Evolutionary conservation across 2,113 vertebrate species (phyloP).

Genomic region (Tragulus kanchil): DNA sequence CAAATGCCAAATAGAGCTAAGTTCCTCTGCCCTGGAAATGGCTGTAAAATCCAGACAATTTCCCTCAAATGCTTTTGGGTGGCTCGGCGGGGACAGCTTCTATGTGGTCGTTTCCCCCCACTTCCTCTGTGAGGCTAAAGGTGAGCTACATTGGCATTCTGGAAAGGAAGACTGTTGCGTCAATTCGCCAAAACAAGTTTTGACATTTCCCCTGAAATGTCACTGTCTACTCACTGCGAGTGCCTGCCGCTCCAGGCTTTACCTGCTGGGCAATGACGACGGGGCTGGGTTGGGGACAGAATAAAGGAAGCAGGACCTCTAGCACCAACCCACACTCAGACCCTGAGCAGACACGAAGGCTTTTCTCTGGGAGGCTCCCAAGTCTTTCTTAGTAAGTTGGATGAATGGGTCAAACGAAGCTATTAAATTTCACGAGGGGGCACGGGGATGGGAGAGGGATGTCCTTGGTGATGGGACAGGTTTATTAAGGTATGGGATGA

Average conservation of each 20-base stretch:
- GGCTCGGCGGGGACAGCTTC: neutral
- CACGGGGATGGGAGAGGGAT: neutral
- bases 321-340: neutral
- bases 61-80: neutral
- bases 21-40: neutral
- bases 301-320: slow-evolving; percentile 52
- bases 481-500: neutral
- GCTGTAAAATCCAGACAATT: neutral
- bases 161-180: slow-evolving; percentile 17
- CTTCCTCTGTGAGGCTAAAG: neutral
- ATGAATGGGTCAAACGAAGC: neutral
- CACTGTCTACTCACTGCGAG: slow-evolving; percentile 16
- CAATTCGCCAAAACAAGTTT: slow-evolving; percentile 70
- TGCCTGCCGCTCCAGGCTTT: slow-evolving; percentile 20
- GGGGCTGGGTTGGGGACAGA: neutral
- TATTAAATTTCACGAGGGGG: neutral
- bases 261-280: neutral
- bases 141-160: neutral
- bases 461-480: neutral
- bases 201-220: slow-evolving; percentile 67
- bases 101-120: neutral
- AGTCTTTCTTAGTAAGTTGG: slow-evolving; percentile 47
- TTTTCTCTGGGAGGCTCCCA: neutral
- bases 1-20: slow-evolving; percentile 15
- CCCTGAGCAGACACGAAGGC: neutral